Percentiles rank a stretch among this genome's conserved stretches.
These are phyloP conservation scores for Australoheros scitulus DNA, from an alignment of 2,113 vertebrate genomes.

Conservation along the genomic window DNA sequence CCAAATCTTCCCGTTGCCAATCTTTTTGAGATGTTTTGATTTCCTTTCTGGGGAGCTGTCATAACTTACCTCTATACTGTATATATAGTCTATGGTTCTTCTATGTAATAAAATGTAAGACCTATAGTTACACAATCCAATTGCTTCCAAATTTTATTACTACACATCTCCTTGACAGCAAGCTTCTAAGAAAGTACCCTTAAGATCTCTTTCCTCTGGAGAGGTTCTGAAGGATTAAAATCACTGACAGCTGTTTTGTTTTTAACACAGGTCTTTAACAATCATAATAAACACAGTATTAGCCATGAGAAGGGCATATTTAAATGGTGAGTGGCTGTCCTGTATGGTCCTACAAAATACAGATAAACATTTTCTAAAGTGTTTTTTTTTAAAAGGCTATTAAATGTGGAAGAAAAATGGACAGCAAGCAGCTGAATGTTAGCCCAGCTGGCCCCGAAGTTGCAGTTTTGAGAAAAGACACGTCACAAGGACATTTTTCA, in stretches of 20 bases:
- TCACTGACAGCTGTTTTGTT: background rate
- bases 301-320: background rate
- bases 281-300: background rate
- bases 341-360: background rate
- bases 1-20: background rate
- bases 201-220: background rate
- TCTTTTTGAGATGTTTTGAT: background rate
- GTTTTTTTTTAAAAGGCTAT: slow-evolving; percentile 22
- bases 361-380: slow-evolving; percentile 38
- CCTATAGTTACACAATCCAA: slow-evolving; percentile 43
- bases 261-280: background rate
- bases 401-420: slow-evolving; percentile 21
- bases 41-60: background rate
- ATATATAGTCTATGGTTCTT: background rate
- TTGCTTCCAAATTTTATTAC: slow-evolving; percentile 51
- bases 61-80: background rate
- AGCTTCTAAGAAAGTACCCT: slow-evolving; percentile 37
- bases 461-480: slow-evolving; percentile 11
- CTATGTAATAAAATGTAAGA: slow-evolving; percentile 52
- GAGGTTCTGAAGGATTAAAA: slow-evolving; percentile 15
- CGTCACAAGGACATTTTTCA: slow-evolving; percentile 47
- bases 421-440: slow-evolving; percentile 1
- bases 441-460: slow-evolving; percentile 34
- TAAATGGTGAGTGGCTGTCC: background rate
- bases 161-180: slow-evolving; percentile 50